Base-by-base conservation (phyloP, 1,140 invertebrate species). In the Drosophila kikkawai region DNA sequence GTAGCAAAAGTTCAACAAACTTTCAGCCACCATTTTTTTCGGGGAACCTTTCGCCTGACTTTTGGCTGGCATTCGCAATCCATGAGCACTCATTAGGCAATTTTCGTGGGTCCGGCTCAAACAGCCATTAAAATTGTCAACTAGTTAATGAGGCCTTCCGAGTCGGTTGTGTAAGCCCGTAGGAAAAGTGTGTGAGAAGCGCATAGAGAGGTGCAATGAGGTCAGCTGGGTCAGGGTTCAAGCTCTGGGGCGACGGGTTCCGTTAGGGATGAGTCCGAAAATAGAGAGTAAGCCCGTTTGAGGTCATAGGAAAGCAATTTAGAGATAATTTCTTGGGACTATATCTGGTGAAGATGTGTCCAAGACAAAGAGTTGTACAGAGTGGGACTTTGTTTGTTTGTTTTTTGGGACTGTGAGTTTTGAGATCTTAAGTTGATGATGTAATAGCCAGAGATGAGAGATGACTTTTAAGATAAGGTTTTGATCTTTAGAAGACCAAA, bases 1-100 rank as follows among this genome's bases (percentile, higher is more conserved):
- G 26, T 42, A 44, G 37, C 61, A 29, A 63, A 80, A 75, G 84
- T 90, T 88, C 84, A 88, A 90, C 82, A 84, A 88, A 88, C 84
- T 90, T 70, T 82, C 7, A 17, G 37, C 42, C 56, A 55, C 51
- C 66, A 57, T 39, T 17, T 50, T 42, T 29, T 34, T 41, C 34
- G 29, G 22, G 50, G 74, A 84, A 67, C 77, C 81, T 77, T 84
- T 86, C 57, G 82, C 78, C 68, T 70, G 82, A 53, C 45, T 82
- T 69, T 53, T 51, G 53, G 39, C 67, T 70, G 53, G 68, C 56
- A 68, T 68, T 70, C 67, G 67, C 67, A 70, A 56, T 68, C 65
- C 47, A 76, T 64, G 77, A 32, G 47, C 42, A 65, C 67, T 80
- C 75, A 75, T 86, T 79, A 79, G 82, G 60, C 66, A 75, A 60